Evolutionary conservation across 2,797 vertebrate species (phyloP).

Genomic region (Halcyon smyrnensis): DNA sequence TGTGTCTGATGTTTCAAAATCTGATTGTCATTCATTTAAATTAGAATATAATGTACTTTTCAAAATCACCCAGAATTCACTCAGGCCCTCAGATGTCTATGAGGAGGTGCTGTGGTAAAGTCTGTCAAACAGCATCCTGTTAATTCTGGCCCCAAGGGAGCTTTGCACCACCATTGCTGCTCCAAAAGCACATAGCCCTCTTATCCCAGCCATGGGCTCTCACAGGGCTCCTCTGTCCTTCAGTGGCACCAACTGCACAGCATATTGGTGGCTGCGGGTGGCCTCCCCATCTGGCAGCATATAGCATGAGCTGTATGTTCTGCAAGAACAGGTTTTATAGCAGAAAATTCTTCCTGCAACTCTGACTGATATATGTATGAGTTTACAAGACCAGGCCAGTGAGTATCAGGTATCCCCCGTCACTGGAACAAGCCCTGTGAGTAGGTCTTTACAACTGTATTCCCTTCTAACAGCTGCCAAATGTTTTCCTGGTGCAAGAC

Average conservation of each 20-base stretch:
- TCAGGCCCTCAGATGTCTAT: fast-evolving
- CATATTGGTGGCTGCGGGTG: fast-evolving
- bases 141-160: background rate
- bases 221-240: fast-evolving
- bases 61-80: background rate
- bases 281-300: fast-evolving
- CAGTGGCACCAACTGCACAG: background rate
- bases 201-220: background rate
- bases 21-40: background rate
- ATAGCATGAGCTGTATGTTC: background rate
- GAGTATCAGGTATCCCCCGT: background rate
- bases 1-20: background rate
- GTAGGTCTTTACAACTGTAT: background rate
- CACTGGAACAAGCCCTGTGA: background rate
- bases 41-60: background rate
- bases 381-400: background rate
- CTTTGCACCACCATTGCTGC: fast-evolving
- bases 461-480: background rate
- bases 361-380: background rate
- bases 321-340: background rate
- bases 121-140: background rate
- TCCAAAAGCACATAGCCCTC: fast-evolving
- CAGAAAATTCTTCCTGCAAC: background rate
- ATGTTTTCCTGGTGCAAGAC: background rate
- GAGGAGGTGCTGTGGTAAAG: background rate